Evolutionary conservation across 2,888 invertebrate genomes (phyloP).

Genomic region (Dichetophora obliterata): DNA sequence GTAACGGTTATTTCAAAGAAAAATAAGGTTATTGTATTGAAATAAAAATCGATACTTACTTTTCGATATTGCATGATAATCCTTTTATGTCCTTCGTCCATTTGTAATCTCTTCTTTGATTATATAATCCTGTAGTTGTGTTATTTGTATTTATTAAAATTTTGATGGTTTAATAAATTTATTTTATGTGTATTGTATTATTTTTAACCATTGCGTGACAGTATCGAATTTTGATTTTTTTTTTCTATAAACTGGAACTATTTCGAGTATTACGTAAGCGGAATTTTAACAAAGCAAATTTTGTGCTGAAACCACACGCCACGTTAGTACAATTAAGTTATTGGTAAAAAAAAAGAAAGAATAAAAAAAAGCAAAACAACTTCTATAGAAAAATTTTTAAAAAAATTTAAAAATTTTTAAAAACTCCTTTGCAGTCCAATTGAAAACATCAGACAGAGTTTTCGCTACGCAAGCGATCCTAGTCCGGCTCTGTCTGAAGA

Average conservation of each 20-base stretch:
- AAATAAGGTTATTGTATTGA: neutral
- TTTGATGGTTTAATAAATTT: neutral
- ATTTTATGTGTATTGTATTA: neutral
- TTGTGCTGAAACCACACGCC: neutral
- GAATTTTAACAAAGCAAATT: neutral
- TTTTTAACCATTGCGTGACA: too few species aligned
- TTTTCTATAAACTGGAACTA: neutral
- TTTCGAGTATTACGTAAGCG: neutral
- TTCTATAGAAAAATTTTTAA: slow-evolving; percentile 42
- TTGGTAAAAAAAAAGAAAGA: neutral
- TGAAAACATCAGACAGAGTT: slow-evolving; percentile 69
- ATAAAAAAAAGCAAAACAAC: slow-evolving; percentile 25
- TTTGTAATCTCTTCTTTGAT: neutral
- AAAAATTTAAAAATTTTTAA: slow-evolving; percentile 41
- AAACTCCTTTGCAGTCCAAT: slow-evolving; percentile 48
- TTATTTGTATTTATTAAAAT: neutral
- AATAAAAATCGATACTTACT: neutral
- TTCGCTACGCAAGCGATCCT: slow-evolving; percentile 59
- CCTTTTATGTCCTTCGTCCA: neutral
- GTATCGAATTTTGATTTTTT: too few species aligned
- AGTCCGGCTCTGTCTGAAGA: slow-evolving; percentile 69
- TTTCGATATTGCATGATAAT: neutral
- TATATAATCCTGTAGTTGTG: neutral
- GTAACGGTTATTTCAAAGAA: slow-evolving; percentile 40
- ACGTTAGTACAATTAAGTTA: neutral